A percentile compares a stretch with the other conserved stretches of the same genome.
Conservation (phyloP, 2,113 vertebrate genomes). For the Craseonycteris thonglongyai region DNA sequence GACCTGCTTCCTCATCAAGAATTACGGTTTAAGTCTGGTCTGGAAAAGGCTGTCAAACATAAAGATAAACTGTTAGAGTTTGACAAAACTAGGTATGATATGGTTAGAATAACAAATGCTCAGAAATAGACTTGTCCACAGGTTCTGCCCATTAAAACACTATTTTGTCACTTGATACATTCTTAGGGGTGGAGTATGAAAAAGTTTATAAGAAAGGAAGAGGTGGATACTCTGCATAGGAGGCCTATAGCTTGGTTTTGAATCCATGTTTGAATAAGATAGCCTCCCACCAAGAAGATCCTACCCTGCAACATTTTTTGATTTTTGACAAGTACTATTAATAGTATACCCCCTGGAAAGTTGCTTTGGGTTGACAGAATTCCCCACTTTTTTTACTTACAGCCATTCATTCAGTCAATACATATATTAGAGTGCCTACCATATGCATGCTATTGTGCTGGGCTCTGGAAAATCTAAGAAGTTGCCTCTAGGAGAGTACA, state of each 20-base stretch:
- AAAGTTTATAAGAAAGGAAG: neutral
- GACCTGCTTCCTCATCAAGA: slow-evolving; percentile 89
- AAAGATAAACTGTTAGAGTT: slow-evolving; percentile 96
- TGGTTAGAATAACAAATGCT: neutral
- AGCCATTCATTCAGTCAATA: neutral
- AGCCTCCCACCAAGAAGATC: neutral
- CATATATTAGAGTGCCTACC: neutral
- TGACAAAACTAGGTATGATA: slow-evolving; percentile 90
- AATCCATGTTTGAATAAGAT: slow-evolving; percentile 6
- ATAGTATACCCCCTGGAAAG: neutral
- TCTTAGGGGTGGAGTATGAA: neutral
- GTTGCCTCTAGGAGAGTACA: neutral
- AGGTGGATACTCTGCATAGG: neutral
- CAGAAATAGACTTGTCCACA: neutral
- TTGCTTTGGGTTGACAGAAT: neutral
- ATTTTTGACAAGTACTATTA: neutral
- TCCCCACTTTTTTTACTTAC: neutral
- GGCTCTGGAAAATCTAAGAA: neutral
- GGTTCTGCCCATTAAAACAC: neutral
- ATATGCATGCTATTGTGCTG: neutral
- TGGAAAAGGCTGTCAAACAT: slow-evolving; percentile 94
- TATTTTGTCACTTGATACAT: neutral
- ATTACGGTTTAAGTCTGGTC: slow-evolving; percentile 84
- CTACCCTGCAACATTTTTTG: neutral
- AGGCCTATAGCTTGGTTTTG: neutral